Percentiles rank a stretch among this genome's conserved stretches.
These are phyloP conservation scores for Sclerurus mexicanus DNA, from an alignment of 2,113 vertebrate species.

Conservation along the genomic window DNA sequence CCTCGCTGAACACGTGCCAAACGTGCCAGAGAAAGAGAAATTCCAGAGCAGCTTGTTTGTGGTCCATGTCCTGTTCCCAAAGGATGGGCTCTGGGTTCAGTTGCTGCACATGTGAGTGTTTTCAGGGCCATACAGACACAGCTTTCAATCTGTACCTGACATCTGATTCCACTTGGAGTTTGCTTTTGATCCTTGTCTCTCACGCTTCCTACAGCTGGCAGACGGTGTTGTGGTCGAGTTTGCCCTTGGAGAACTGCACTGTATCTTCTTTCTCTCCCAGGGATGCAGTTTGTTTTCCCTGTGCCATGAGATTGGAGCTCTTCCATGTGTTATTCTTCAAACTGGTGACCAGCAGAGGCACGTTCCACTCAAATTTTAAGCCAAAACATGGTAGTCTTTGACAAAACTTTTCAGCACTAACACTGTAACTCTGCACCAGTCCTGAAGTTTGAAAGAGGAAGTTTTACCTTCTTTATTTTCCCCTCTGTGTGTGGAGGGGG, in stretches of 20 bases:
- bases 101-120: neutral
- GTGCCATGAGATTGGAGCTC: neutral
- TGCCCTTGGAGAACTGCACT: neutral
- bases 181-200: accelerated
- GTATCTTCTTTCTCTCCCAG: neutral
- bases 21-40: neutral
- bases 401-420: neutral
- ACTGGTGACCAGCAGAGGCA: neutral
- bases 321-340: neutral
- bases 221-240: neutral
- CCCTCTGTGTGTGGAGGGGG: neutral
- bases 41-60: neutral
- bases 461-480: neutral
- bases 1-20: neutral
- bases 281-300: neutral
- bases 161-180: neutral
- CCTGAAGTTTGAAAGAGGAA: accelerated
- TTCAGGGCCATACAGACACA: neutral
- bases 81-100: neutral
- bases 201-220: accelerated
- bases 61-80: neutral
- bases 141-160: neutral
- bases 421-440: neutral
- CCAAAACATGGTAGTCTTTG: neutral
- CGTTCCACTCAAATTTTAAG: neutral